Percentiles rank a stretch among this genome's conserved stretches.
phyloP scores from a whole-genome alignment of 2,113 vertebrate genomes.

The Trochalopteron elliotii region DNA sequence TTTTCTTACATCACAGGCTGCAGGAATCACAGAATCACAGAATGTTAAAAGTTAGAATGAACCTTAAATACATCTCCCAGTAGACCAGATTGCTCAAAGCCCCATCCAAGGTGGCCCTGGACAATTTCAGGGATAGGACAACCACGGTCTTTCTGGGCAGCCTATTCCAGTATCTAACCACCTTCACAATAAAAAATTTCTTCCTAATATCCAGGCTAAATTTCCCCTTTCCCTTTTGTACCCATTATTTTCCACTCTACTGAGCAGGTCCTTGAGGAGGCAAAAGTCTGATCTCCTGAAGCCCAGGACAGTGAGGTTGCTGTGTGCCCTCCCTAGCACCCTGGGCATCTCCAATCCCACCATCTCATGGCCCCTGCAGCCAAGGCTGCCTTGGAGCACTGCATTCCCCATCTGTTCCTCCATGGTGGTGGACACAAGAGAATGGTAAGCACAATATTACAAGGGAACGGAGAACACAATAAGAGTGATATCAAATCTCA shows the following conservation, averaged over 20 bases:
- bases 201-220: not conserved
- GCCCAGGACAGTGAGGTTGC: not conserved
- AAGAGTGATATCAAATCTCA: not conserved
- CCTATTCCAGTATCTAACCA: not conserved
- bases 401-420: not conserved
- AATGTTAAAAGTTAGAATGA: not conserved
- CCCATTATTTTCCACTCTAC: not conserved
- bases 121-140: not conserved
- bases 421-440: not conserved
- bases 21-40: not conserved
- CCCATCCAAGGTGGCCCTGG: not conserved
- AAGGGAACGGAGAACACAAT: not conserved
- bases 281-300: not conserved
- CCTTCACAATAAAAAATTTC: not conserved
- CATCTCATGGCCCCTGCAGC: not conserved
- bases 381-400: not conserved
- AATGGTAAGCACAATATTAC: not conserved
- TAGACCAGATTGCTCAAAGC: not conserved
- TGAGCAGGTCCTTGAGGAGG: not conserved
- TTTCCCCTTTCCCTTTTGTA: not conserved
- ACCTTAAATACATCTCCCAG: not conserved
- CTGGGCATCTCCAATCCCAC: not conserved
- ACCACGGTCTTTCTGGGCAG: not conserved
- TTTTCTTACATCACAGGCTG: not conserved
- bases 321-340: rapidly evolving